Evolutionary conservation across 2,888 invertebrate species (phyloP), one percentile per base, ranked within the genome.

Genomic region (Glyphotaelius pellucidus): DNA sequence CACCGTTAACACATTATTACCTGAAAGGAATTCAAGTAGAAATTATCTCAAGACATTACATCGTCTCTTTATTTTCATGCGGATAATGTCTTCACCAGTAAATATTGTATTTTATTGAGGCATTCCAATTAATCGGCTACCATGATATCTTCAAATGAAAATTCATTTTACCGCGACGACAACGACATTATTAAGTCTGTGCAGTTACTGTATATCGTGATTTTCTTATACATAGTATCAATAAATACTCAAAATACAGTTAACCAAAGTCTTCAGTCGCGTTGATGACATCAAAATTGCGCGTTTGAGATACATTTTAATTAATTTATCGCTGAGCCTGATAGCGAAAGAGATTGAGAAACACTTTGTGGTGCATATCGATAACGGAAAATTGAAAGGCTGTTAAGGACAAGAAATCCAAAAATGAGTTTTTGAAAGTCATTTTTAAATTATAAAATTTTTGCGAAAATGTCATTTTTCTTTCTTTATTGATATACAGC

Each of bases 1-100:
- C 35, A 35, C 83, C 83, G 83, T 38, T 83, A 83, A 83, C 25
- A 87, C 47, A 87, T 38, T 47, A 86, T 89, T 89, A 80, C 67
- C 80, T 80, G 31, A 25, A 89, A 67, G 35, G 38, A 32, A 89
- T 79, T 38, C 88, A 89, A 32, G 42, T 79, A 79, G 67, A 25
- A 80, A 31, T 25, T 80, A 89, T 89, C 88, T 89, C 35, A 32
- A 32, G n/a, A 38, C 88, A 79, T 89, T 89, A 89, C 35, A 32
- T 89, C 35, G 31, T 35, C 67, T 89, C 88, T 89, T 89, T 89
- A 89, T 89, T 79, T 87, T 89, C 88, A 31, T 89, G 32, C 88
- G 80, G 35, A 35, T 19, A 79, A 32, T 89, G 35, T 89, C 38
- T 32, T 35, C 25, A 79, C 32, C 80, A 19, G 88, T 89, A 89